Evolutionary conservation across 2,888 invertebrate genomes (phyloP), one percentile per base, ranked within the genome.

Genomic region (Nephrocerus scutellatus): DNA sequence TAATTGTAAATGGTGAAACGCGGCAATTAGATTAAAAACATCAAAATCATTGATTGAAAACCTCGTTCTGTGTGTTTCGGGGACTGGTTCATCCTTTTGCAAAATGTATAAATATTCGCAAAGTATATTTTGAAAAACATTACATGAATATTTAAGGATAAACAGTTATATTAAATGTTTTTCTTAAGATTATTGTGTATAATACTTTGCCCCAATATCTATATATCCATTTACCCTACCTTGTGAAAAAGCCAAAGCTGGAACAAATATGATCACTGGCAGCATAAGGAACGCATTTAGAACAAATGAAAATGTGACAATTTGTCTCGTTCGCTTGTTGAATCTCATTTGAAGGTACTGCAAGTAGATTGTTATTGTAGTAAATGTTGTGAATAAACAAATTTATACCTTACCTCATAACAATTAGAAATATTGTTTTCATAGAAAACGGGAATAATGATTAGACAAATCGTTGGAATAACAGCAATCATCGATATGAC

Each of bases 371-470:
- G 19, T 8, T 2, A 2, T 6, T 2, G 10, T n/a, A 20, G 4
- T 20, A 9, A 21, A 36, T 12, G 12, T 14, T 15, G 28, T 10
- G 14, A 30, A 16, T n/a, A 23, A 5, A 12, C 25, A n/a, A n/a
- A 30, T 12, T 19, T 19, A 0, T n/a, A 18, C 39, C 52, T 48
- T 47, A 71, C 73, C 62, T 73, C 69, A 47, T 71, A 72, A 23
- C 70, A 71, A 36, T 72, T 72, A 7, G 70, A 70, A 2, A 73
- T 59, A 36, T 70, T 66, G 16, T 74, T 67, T 24, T 70, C 62
- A 47, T 70, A 71, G 49, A 73, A 74, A 0, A 74, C 70, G 0
- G 74, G 74, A 10, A 71, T 58, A 43, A 71, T 71, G 2, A 70
- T 42, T 40, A 58, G 67, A 31, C 65, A 54, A 8, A 63, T 46